Conservation (phyloP, 2,888 invertebrate species). For the Druceiella hillmani region DNA sequence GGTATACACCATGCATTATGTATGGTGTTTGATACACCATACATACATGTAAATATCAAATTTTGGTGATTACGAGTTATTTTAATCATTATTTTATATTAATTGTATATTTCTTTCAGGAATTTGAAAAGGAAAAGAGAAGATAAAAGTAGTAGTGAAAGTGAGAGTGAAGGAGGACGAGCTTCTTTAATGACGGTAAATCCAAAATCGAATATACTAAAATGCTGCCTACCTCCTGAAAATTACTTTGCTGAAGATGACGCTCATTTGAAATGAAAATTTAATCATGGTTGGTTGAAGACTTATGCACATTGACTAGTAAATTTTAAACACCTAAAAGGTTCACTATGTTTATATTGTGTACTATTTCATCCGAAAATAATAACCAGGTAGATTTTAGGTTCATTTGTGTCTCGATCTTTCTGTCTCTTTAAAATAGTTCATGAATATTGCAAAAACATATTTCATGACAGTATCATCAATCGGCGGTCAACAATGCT, state of each 20-base stretch:
- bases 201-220: conserved; percentile 9
- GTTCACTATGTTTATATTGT: too few species aligned
- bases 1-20: too few species aligned
- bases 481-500: conserved; percentile 9
- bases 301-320: conserved; percentile 7
- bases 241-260: conserved; percentile 13
- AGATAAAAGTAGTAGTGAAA: too few species aligned
- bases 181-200: conserved; percentile 10
- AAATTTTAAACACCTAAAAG: conserved; percentile 9
- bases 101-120: too few species aligned
- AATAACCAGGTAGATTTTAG: conserved; percentile 7
- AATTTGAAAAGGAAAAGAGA: too few species aligned
- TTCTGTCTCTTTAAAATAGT: conserved; percentile 8
- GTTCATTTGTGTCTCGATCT: conserved; percentile 8
- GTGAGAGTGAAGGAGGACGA: too few species aligned
- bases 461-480: conserved; percentile 9
- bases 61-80: too few species aligned
- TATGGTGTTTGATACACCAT: too few species aligned
- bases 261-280: conserved; percentile 9
- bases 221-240: conserved; percentile 5
- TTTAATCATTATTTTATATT: too few species aligned
- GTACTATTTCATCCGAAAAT: conserved; percentile 9
- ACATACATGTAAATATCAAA: too few species aligned
- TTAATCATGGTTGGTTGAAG: conserved; percentile 4
- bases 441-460: conserved; percentile 9